Conservation (phyloP, 2,888 invertebrate species). For the Neoaliturus tenellus region DNA sequence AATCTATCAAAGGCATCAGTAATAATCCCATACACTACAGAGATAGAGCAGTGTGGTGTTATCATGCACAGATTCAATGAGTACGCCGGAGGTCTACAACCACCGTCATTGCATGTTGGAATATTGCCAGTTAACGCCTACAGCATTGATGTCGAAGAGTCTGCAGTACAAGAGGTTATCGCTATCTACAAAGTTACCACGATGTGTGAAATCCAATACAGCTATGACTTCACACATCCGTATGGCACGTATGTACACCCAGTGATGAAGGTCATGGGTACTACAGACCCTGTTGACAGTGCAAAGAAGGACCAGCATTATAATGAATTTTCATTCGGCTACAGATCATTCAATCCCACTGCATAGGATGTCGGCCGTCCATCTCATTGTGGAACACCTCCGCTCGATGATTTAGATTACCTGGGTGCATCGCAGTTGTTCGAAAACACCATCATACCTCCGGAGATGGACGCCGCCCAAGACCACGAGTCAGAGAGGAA, state of each 20-base stretch:
- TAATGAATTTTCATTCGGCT: background rate
- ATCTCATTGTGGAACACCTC: background rate
- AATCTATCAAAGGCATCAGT: no score
- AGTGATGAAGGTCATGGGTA: background rate
- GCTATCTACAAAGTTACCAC: no score
- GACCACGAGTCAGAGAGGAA: background rate
- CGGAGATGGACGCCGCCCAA: background rate
- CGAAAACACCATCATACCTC: background rate
- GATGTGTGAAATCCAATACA: no score
- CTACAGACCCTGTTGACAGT: background rate
- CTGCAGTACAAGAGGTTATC: no score
- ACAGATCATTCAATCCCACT: background rate
- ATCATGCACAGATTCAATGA: no score
- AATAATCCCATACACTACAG: no score
- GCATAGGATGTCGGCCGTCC: background rate
- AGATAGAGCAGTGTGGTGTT: no score
- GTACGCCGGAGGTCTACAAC: no score
- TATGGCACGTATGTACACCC: background rate
- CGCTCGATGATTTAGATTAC: background rate
- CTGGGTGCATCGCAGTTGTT: background rate
- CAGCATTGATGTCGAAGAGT: no score
- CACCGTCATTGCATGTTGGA: no score
- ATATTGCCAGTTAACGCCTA: no score
- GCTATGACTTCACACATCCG: no score
- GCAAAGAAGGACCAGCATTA: background rate